Base-by-base conservation (phyloP, 2,113 vertebrate genomes). In the Procavia capensis region DNA sequence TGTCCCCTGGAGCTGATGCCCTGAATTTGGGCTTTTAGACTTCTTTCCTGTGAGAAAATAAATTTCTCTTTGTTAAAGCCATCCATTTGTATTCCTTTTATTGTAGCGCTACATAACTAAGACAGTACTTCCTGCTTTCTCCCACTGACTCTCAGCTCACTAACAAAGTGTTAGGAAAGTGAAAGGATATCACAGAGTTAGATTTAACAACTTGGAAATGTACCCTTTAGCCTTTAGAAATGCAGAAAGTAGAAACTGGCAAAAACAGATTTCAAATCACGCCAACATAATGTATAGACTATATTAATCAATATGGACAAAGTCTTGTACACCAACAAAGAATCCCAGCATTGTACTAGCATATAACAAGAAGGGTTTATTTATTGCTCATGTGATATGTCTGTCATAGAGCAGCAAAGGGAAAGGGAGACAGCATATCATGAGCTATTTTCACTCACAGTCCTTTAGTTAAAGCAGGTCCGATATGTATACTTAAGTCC, bases 381-480 rank as follows among this genome's bases (percentile, higher is more conserved):
- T 80, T 88, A 63, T 93, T 93, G 47, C 16, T 96, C 64, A 93
- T 16, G 16, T 93, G 93, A 54, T 4, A 31, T 3, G 3, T 93
- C 24, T 93, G 36, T 43, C 17, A 36, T 76, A n/a, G 25, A 25
- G 24, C 54, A 14, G 47, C 17, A 9, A 36, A 57, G 43, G 25
- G 61, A 83, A 94, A 84, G 34, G 24, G 57, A 91, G 22, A 78
- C 1, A 19, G 14, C 41, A 76, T 50, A 61, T 81, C 9, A 68
- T 27, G 54, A 95, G 75, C 45, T 16, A 82, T 47, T 81, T 91
- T 83, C 81, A 7, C 41, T 88, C n/a, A 81, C n/a, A 81, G 75
- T 86, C 47, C 43, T 92, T 94, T 85, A 66, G 29, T 31, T 72
- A 83, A 91, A 96, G 25, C n/a, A 83, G 79, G 59, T 87, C 29